Conservation (phyloP, 2,797 vertebrate species). For the Periophthalmus magnuspinnatus region DNA sequence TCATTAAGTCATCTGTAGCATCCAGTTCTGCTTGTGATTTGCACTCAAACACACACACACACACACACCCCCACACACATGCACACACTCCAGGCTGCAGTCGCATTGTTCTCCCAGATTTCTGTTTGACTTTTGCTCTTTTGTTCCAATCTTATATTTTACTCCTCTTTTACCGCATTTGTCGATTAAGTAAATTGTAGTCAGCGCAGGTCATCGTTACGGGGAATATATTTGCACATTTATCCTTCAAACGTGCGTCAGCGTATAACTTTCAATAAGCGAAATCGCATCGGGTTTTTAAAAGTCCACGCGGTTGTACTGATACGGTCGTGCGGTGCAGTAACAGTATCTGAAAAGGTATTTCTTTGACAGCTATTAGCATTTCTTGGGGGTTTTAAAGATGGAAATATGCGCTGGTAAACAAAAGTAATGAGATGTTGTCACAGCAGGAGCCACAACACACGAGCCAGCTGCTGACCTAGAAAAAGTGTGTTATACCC, state of each 20-base stretch:
- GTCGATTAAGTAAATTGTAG: slow-evolving; percentile 10
- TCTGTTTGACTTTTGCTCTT: slow-evolving; percentile 3
- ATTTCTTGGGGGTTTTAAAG: background rate
- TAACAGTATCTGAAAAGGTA: too few species aligned
- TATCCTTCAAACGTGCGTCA: slow-evolving; percentile 10
- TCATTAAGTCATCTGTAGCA: slow-evolving; percentile 46
- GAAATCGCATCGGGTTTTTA: background rate
- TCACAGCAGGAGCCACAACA: background rate
- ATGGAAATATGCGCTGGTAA: background rate
- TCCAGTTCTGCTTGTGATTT: slow-evolving; percentile 29
- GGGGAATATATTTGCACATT: slow-evolving; percentile 9
- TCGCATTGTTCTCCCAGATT: slow-evolving; percentile 9
- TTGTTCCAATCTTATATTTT: slow-evolving; percentile 6
- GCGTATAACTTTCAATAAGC: slow-evolving; percentile 1
- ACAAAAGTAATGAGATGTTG: slow-evolving; percentile 10
- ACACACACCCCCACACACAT: too few species aligned
- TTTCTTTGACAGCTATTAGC: too few species aligned
- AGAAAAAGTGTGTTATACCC: slow-evolving; percentile 5
- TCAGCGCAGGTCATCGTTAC: slow-evolving; percentile 8
- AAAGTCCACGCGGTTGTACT: too few species aligned
- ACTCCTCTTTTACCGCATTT: slow-evolving; percentile 2
- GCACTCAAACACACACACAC: slow-evolving; percentile 16
- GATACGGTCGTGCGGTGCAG: background rate
- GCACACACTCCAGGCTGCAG: slow-evolving; percentile 26
- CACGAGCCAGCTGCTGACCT: slow-evolving; percentile 13